These are phyloP conservation scores for Congeria kusceri DNA, from an alignment of 2,888 invertebrate species.

Conservation along the genomic window DNA sequence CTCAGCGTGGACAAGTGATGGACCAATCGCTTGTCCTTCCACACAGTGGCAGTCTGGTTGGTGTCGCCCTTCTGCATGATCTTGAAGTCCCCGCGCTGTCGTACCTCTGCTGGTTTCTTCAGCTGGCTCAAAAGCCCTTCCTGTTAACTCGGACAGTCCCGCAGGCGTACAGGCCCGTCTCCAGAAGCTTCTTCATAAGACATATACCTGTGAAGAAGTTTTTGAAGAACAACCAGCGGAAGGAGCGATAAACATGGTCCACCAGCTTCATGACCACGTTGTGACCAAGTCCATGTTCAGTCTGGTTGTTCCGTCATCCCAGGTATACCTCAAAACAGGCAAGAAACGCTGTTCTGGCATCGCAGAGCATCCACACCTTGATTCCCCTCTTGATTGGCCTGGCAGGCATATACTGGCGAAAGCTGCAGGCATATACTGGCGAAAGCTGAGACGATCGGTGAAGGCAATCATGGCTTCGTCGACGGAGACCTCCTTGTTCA, in stretches of 20 bases:
- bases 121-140: conserved; percentile 27
- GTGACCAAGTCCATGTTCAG: conserved; percentile 34
- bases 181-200: conserved; percentile 16
- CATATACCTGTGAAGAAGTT: conserved; percentile 37
- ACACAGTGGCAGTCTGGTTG: conserved; percentile 31
- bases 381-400: conserved; percentile 35
- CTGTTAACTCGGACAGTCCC: conserved; percentile 30
- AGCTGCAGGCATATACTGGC: conserved; percentile 46
- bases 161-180: conserved; percentile 33
- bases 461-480: conserved; percentile 36
- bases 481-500: conserved; percentile 22
- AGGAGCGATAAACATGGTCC: conserved; percentile 20
- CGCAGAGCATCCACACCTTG: conserved; percentile 51
- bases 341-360: conserved; percentile 27
- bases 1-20: conserved; percentile 46
- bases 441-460: conserved; percentile 13
- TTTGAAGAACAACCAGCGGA: conserved; percentile 24
- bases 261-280: conserved; percentile 31
- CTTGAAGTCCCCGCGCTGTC: conserved; percentile 35
- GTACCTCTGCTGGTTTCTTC: conserved; percentile 33
- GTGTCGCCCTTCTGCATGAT: conserved; percentile 31
- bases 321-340: conserved; percentile 42
- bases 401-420: conserved; percentile 47
- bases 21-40: conserved; percentile 33
- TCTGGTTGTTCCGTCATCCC: conserved; percentile 11